Evolutionary conservation across 2,113 vertebrate species (phyloP), one percentile per base, ranked within the genome.

Genomic region (Cavia aperea): DNA sequence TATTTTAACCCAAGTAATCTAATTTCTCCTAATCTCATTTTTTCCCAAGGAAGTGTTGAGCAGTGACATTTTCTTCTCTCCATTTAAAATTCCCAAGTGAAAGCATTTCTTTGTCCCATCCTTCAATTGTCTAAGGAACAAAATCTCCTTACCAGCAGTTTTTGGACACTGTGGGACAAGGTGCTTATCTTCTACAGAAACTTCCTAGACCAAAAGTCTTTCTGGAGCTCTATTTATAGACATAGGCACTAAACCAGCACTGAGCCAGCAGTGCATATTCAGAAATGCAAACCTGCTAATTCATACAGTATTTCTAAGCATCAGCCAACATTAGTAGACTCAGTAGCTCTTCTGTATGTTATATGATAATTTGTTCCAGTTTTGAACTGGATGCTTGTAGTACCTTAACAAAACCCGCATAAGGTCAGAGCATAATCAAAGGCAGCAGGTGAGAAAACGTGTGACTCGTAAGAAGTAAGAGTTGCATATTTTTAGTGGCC

Each of bases 11-110:
- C 31, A 46, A 62, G 39, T 77, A 91, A 49, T 90, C 70, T 39
- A 36, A 2, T 81, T 94, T 88, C 72, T 89, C 31, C 60, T 31
- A 81, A 66, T 49, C 33, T 94, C 88, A 56, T 51, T 87, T 91
- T 43, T 77, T 84, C 21, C 51, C 84, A 49, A 94, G 81, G 89
- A 86, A 79, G 62, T 68, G 21, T 83, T 89, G 70, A 86, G 23
- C 73, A 6, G 65, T 63, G 81, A 43, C 46, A 58, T 68, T 85
- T 93, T 90, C 29, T 93, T 86, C 31, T 91, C 12, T 31, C 7
- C 11, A 77, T 49, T 91, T 86, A 43, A 82, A 78, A 46, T 91
- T 36, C 54, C 49, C 56, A 39, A 81, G 72, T 51, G 54, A 46
- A 33, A 86, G 43, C 43, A 88, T 62, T 89, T 95, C 2, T 58